Evolutionary conservation across 2,888 invertebrate species (phyloP).

Genomic region (Acleris cristana): DNA sequence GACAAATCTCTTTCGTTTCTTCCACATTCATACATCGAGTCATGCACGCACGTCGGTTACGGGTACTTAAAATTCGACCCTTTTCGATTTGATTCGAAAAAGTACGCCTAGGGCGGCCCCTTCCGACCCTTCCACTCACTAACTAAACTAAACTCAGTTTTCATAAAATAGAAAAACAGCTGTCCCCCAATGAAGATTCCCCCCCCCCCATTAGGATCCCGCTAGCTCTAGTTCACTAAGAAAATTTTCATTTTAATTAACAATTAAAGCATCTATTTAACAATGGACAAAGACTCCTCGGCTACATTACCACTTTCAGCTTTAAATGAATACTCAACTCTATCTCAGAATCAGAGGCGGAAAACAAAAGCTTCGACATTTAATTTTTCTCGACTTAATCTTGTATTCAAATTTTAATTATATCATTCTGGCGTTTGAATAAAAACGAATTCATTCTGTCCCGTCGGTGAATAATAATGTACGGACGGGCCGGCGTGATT

Average conservation of each 20-base stretch:
- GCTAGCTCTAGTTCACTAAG: too few species aligned
- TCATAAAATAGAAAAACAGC: too few species aligned
- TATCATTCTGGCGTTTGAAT: conserved; percentile 81
- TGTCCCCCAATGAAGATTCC: too few species aligned
- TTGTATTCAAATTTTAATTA: conserved; percentile 83
- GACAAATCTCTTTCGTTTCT: too few species aligned
- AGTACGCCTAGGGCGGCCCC: too few species aligned
- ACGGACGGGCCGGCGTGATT: conserved; percentile 60
- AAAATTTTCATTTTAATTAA: not conserved
- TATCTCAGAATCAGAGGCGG: conserved; percentile 52
- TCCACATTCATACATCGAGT: too few species aligned
- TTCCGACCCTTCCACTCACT: too few species aligned
- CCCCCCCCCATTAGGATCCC: too few species aligned
- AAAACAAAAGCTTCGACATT: conserved; percentile 61
- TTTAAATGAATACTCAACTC: conserved; percentile 29
- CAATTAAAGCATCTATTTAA: not conserved
- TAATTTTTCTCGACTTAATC: conserved; percentile 77
- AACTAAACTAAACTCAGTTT: too few species aligned
- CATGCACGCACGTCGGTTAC: too few species aligned
- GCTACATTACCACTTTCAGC: conserved; percentile 5
- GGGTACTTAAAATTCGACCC: too few species aligned
- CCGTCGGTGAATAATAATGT: conserved; percentile 78
- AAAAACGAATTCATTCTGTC: conserved; percentile 78
- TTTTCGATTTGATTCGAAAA: too few species aligned
- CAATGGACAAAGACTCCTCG: not conserved